phyloP scores from a whole-genome alignment of 2,797 vertebrate genomes.

The Antennarius maculatus region DNA sequence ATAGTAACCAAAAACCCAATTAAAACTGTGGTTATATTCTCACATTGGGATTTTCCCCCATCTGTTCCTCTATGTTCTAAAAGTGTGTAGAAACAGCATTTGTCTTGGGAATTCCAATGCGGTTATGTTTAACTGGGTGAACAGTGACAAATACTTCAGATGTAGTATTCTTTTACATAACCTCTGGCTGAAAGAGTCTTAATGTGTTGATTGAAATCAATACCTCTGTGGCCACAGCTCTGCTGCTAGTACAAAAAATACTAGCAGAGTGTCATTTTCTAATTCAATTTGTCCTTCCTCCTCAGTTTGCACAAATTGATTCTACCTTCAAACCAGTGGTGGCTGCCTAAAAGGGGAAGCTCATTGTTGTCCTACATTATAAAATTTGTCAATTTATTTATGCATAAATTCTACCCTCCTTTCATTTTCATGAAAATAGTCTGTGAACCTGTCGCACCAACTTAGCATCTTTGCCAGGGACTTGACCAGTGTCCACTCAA shows the following conservation, averaged over 20 bases:
- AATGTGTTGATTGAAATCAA: neutral
- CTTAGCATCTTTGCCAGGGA: no score
- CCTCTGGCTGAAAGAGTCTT: conserved; percentile 1
- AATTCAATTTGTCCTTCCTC: no score
- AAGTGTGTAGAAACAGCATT: neutral
- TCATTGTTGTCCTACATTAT: no score
- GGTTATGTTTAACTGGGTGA: conserved; percentile 3
- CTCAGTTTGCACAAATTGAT: no score
- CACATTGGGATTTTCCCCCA: neutral
- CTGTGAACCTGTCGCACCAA: no score
- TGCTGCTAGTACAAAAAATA: neutral
- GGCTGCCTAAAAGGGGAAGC: no score
- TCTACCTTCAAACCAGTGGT: no score
- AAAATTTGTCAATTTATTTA: no score
- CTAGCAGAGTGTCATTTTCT: neutral
- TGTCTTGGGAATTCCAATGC: conserved; percentile 5
- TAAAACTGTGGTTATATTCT: conserved; percentile 1
- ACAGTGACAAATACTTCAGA: neutral
- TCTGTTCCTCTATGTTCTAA: neutral
- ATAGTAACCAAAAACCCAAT: conserved; percentile 4
- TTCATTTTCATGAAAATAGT: no score
- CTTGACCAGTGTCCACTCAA: no score
- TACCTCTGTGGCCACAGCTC: neutral
- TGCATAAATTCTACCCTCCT: no score
- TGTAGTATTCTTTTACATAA: neutral